Conservation (phyloP, 2,888 invertebrate genomes). For the Gnatocerus cornutus region DNA sequence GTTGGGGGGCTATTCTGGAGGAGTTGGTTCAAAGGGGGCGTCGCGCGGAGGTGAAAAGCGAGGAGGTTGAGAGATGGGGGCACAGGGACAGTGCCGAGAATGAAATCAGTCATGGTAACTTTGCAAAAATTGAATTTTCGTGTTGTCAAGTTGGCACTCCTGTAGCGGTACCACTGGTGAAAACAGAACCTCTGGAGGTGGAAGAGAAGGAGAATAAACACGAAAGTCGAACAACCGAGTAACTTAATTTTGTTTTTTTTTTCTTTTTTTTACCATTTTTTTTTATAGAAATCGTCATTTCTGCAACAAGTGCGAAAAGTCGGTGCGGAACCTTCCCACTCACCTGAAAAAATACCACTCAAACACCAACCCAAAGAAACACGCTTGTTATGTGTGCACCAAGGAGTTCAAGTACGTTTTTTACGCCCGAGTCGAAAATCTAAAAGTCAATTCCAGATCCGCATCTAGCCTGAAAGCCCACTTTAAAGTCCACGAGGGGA, state of each 20-base stretch:
- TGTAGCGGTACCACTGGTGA: too few relatives aligned
- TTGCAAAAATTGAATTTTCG: too few relatives aligned
- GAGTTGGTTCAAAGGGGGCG: background rate
- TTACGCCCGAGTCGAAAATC: constrained; percentile 8
- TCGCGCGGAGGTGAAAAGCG: too few relatives aligned
- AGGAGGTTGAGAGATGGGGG: too few relatives aligned
- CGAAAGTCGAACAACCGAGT: background rate
- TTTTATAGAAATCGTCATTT: background rate
- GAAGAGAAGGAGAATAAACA: background rate
- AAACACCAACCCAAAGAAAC: background rate
- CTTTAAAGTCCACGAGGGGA: constrained; percentile 62
- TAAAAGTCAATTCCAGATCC: background rate
- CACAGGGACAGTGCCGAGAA: too few relatives aligned
- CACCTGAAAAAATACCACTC: background rate
- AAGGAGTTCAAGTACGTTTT: constrained; percentile 54
- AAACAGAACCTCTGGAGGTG: too few relatives aligned
- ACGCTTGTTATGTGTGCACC: constrained; percentile 55
- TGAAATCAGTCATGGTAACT: too few relatives aligned
- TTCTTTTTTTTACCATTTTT: too few relatives aligned
- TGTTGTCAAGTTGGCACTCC: too few relatives aligned
- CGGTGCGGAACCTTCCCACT: background rate
- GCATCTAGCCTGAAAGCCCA: constrained; percentile 59
- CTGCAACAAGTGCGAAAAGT: background rate
- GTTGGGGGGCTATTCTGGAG: background rate
- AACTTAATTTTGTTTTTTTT: too few relatives aligned